phyloP scores from a whole-genome alignment of 2,113 vertebrate genomes.

The Pachypanchax playfairii region DNA sequence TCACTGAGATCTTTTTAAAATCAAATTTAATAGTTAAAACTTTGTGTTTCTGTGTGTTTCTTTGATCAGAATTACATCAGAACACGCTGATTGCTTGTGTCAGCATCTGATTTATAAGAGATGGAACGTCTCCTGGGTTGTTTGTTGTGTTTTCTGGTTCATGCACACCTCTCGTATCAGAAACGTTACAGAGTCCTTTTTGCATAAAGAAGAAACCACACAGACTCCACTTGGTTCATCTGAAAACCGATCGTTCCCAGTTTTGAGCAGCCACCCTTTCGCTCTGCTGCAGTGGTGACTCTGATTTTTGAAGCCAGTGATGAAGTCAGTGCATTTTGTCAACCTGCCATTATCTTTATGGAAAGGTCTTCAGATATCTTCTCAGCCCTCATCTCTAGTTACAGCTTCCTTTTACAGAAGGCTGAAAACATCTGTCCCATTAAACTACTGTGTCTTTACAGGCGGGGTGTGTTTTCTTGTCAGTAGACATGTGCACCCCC shows the following conservation, averaged over 20 bases:
- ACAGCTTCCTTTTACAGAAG: constrained; percentile 33
- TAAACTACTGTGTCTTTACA: constrained; percentile 50
- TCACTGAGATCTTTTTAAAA: constrained; percentile 10
- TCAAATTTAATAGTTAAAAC: not conserved
- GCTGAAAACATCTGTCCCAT: constrained; percentile 57
- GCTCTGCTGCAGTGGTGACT: constrained; percentile 51
- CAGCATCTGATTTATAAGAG: constrained; percentile 3
- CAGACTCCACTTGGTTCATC: constrained; percentile 15
- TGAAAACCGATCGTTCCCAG: constrained; percentile 15
- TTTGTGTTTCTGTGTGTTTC: too few relatives aligned
- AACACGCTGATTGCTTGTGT: constrained; percentile 12
- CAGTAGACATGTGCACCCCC: constrained; percentile 46
- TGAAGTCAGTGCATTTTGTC: constrained; percentile 45
- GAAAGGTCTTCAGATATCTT: constrained; percentile 83
- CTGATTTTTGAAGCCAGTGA: constrained; percentile 59
- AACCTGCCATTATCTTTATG: constrained; percentile 76
- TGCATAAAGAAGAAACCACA: constrained; percentile 11
- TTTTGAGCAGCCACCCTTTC: constrained; percentile 3
- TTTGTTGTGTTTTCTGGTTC: constrained; percentile 32
- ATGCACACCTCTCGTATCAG: constrained; percentile 16
- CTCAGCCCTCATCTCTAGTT: constrained; percentile 59
- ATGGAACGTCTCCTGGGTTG: too few relatives aligned
- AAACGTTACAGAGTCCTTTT: constrained; percentile 29
- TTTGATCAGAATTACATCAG: too few relatives aligned
- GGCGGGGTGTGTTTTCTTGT: constrained; percentile 47